Conservation (phyloP, 2,797 vertebrate genomes). For the Muscicapa striata region DNA sequence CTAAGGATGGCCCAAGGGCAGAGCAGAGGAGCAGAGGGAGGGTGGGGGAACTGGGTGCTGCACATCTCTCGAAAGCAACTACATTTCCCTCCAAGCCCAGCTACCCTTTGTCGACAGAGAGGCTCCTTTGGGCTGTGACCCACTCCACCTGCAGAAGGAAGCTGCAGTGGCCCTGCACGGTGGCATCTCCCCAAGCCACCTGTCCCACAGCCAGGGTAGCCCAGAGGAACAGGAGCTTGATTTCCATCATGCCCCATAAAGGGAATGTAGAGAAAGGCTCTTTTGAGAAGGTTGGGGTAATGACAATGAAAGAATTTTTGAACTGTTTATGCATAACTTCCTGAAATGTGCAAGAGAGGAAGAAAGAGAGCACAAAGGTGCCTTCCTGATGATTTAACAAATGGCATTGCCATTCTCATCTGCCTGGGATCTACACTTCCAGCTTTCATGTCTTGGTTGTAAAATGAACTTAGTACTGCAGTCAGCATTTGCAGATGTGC, state of each 20-base stretch:
- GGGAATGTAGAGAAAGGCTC: accelerated
- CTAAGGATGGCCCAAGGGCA: background rate
- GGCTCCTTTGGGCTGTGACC: accelerated
- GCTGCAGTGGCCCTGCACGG: accelerated
- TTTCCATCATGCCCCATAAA: accelerated
- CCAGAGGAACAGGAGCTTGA: accelerated
- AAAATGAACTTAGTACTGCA: conserved; percentile 22
- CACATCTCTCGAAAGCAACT: accelerated
- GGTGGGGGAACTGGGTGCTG: accelerated
- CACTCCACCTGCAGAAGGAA: accelerated
- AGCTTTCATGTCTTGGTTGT: background rate
- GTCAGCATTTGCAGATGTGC: background rate
- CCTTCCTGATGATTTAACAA: background rate
- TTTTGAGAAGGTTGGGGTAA: background rate
- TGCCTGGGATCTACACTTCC: background rate
- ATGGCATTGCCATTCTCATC: background rate
- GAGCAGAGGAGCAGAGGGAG: background rate
- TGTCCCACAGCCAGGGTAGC: accelerated
- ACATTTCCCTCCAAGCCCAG: background rate
- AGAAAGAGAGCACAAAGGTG: background rate
- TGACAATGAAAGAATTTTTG: accelerated
- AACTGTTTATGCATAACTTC: background rate
- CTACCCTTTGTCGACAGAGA: accelerated
- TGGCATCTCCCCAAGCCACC: accelerated
- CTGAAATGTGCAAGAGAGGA: background rate